A percentile compares a stretch with the other conserved stretches of the same genome.
phyloP scores from a whole-genome alignment of 2,113 vertebrate genomes.

The Pipra filicauda region DNA sequence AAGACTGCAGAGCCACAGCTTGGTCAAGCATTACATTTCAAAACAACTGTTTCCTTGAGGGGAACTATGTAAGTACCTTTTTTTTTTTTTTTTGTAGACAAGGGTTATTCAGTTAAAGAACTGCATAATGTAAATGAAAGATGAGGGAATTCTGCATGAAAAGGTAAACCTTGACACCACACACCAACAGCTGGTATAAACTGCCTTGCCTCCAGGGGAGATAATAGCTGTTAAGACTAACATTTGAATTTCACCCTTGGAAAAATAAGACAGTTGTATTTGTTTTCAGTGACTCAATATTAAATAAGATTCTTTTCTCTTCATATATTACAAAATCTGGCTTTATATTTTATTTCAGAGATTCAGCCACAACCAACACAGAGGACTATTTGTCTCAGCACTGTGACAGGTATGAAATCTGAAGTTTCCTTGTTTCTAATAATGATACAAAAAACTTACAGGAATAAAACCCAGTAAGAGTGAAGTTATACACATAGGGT shows the following conservation, averaged over 20 bases:
- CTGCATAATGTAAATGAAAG: not conserved
- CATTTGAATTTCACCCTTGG: not conserved
- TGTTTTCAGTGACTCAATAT: not conserved
- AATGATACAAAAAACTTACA: not conserved
- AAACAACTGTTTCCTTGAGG: not conserved
- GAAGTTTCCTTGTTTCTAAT: not conserved
- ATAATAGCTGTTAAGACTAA: not conserved
- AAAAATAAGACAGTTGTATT: not conserved
- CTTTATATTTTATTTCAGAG: not conserved
- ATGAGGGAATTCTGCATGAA: not conserved
- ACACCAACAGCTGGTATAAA: not conserved
- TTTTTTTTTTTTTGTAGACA: not conserved
- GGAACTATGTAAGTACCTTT: rapidly evolving
- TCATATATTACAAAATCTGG: not conserved
- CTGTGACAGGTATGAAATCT: not conserved
- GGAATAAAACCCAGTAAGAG: not conserved
- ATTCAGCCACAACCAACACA: not conserved
- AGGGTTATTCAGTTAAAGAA: not conserved
- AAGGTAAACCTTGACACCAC: not conserved
- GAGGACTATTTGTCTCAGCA: not conserved
- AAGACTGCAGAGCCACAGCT: not conserved
- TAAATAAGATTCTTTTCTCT: not conserved
- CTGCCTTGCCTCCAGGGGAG: no score
- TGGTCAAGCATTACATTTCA: not conserved
- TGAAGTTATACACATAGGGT: not conserved